These are phyloP conservation scores for Trididemnum clinides DNA, from an alignment of 23 tunicate genomes.

Conservation along the genomic window DNA sequence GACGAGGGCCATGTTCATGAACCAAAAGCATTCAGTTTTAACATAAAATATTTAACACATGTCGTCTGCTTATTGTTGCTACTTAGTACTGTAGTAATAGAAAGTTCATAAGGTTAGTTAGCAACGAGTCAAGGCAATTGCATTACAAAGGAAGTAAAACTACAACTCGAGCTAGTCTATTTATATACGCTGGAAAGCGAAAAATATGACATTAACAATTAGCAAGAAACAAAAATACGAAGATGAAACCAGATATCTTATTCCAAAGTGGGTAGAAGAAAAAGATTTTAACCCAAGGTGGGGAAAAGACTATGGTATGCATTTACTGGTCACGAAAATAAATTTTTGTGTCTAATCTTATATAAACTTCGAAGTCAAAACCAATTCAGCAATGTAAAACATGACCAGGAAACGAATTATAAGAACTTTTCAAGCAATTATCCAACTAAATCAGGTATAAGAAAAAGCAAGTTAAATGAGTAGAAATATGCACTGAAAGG, in stretches of 20 bases:
- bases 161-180: no score
- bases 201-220: slow-evolving; percentile 14
- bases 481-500: slow-evolving; percentile 31
- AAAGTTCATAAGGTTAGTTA: no score
- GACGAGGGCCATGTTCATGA: no score
- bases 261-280: slow-evolving; percentile 33
- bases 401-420: slow-evolving; percentile 39
- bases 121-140: no score
- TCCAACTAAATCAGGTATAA: slow-evolving; percentile 35
- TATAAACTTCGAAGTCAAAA: not conserved
- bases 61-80: no score
- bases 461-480: slow-evolving; percentile 37
- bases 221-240: slow-evolving; percentile 32
- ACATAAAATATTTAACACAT: no score
- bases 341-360: slow-evolving; percentile 37
- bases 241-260: slow-evolving; percentile 32
- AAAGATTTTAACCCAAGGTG: slow-evolving; percentile 23
- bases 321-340: slow-evolving; percentile 29
- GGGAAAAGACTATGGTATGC: slow-evolving; percentile 39
- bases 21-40: no score
- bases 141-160: no score
- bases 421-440: slow-evolving; percentile 41
- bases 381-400: slow-evolving; percentile 36
- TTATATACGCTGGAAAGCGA: slow-evolving; percentile 8
- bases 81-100: no score